Percentiles rank a stretch among this genome's conserved stretches.
These are phyloP conservation scores for Phalanger gymnotis DNA, from an alignment of 2,797 vertebrate genomes.

Conservation along the genomic window DNA sequence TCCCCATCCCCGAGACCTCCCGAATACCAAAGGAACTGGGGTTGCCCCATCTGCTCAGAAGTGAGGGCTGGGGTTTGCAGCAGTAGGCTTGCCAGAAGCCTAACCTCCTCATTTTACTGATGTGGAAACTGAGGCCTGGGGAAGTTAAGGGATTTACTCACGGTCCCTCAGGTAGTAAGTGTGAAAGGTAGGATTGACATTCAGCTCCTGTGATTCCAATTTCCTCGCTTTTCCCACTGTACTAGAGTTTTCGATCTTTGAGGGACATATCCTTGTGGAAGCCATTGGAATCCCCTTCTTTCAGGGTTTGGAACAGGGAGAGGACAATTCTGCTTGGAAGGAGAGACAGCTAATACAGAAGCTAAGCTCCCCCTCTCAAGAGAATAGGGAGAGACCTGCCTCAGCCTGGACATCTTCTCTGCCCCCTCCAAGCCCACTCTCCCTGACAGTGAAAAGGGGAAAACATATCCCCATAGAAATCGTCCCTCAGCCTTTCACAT, in stretches of 20 bases:
- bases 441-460: background rate
- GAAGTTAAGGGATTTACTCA: background rate
- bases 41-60: background rate
- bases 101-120: background rate
- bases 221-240: background rate
- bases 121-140: background rate
- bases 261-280: background rate
- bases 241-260: background rate
- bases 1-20: background rate
- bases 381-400: background rate
- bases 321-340: background rate
- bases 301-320: background rate
- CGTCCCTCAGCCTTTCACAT: slow-evolving; percentile 7
- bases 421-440: background rate
- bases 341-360: background rate
- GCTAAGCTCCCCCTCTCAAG: background rate
- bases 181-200: background rate
- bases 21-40: background rate
- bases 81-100: slow-evolving; percentile 1
- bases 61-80: background rate
- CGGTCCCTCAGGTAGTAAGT: background rate
- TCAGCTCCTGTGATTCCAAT: background rate
- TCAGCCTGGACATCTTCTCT: background rate
- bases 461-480: slow-evolving; percentile 27
- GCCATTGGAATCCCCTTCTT: background rate